Base-by-base conservation (phyloP, 2,797 vertebrate species). In the Oreochromis mossambicus region DNA sequence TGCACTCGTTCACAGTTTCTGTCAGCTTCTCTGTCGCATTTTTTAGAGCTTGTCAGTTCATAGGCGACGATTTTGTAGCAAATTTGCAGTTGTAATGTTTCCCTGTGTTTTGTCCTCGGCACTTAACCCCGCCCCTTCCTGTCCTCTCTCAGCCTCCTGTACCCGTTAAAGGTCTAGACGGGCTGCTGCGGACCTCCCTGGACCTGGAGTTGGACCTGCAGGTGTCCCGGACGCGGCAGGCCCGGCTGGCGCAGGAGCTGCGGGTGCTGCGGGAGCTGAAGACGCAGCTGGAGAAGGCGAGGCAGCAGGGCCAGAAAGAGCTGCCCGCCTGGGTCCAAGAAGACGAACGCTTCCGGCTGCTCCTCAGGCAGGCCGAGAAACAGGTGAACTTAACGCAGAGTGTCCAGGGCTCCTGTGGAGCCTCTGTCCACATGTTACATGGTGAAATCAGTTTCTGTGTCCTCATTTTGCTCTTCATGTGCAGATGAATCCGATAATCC, bases 171-270 rank as follows among this genome's bases (percentile, higher is more conserved):
- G 95, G 95, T 83, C 94, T 96, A 86, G 96, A 96, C 2, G 94
- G 97, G 10, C 94, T 98, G 5, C 96, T 98, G 85, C 96, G 97
- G 88, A 99, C 98, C 7, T 97, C 98, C 0, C 93, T 99, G 85
- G 98, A 99, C 93, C 96, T 99, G 63, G 98, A 99, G 92, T 80
- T 99, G 90, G 98, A 99, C 94, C 95, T 99, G 91, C 98, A 99
- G 93, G 98, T 98, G 43, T 98, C 97, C 0, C 96, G 98, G 91
- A 99, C 98, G 1, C 97, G 98, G 83, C 97, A 98, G 15, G 95
- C 95, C 88, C 97, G 97, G 24, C 95, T 99, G 91, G 91, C 94
- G 0, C 97, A 98, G 95, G 98, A 99, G 93, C 97, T 99, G 86
- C 96, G 90, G 0, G 96, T 97, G 82, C 96, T 99, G 86, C 95